Evolutionary conservation across 1,140 invertebrate species (phyloP).

Genomic region (Drosophila willistoni): DNA sequence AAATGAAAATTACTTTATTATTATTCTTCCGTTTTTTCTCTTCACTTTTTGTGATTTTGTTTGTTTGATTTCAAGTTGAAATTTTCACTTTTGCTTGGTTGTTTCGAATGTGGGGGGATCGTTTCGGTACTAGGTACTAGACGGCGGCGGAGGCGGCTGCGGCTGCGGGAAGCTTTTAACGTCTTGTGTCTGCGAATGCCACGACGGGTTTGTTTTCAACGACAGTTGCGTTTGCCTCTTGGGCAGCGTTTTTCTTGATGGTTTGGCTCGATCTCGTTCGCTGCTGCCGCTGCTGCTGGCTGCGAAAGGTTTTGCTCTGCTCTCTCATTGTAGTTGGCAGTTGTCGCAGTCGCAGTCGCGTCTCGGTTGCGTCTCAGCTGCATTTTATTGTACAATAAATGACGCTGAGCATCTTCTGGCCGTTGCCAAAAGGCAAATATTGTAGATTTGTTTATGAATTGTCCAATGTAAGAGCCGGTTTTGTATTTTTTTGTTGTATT

Average conservation of each 20-base stretch:
- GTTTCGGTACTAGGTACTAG: too few species aligned
- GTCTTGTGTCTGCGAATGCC: slow-evolving; percentile 76
- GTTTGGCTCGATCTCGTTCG: slow-evolving; percentile 71
- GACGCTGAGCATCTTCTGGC: slow-evolving; percentile 42
- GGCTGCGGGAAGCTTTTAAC: slow-evolving; percentile 34
- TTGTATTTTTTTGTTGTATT: slow-evolving; percentile 28
- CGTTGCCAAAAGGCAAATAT: slow-evolving; percentile 45
- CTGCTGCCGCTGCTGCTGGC: slow-evolving; percentile 35
- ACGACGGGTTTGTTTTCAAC: slow-evolving; percentile 78
- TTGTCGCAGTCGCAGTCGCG: slow-evolving; percentile 17
- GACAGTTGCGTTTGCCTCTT: slow-evolving; percentile 71
- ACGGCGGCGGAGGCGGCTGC: slow-evolving; percentile 25
- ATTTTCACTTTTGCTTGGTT: slow-evolving; percentile 28
- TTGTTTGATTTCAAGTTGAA: slow-evolving; percentile 11
- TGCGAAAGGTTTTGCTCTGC: slow-evolving; percentile 57
- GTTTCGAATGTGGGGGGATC: too few species aligned
- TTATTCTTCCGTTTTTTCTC: neutral
- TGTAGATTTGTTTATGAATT: slow-evolving; percentile 62
- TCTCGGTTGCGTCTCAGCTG: slow-evolving; percentile 33
- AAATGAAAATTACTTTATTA: slow-evolving; percentile 16
- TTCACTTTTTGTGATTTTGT: neutral
- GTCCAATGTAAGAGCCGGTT: slow-evolving; percentile 56
- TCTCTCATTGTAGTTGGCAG: neutral
- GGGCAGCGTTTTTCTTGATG: slow-evolving; percentile 69
- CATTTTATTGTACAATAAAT: slow-evolving; percentile 63